Evolutionary conservation across 2,113 vertebrate genomes (phyloP).

Genomic region (Origma solitaria): DNA sequence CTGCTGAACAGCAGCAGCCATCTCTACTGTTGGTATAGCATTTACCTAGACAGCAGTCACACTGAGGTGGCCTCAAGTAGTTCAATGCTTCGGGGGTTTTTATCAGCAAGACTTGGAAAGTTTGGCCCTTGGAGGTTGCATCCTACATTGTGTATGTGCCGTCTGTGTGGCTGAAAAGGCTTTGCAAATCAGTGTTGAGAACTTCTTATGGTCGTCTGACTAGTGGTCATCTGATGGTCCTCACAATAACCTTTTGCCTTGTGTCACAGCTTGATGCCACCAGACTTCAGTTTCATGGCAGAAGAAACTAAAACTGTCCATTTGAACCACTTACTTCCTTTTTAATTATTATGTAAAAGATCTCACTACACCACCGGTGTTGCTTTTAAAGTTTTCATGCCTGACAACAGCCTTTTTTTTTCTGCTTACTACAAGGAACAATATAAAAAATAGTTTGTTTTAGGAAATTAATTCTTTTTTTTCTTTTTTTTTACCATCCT

Average conservation of each 20-base stretch:
- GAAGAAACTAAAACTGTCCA: neutral
- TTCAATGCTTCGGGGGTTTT: neutral
- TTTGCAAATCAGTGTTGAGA: neutral
- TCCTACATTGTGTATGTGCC: neutral
- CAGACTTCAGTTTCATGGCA: neutral
- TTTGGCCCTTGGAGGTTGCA: neutral
- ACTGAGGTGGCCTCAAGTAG: neutral
- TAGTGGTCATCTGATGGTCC: neutral
- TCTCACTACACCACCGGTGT: neutral
- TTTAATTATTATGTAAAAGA: neutral
- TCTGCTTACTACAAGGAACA: neutral
- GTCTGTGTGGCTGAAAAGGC: neutral
- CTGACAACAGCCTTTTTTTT: neutral
- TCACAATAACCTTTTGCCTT: neutral
- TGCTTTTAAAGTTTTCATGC: neutral
- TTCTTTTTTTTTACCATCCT: neutral
- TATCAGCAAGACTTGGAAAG: neutral
- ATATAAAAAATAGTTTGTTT: neutral
- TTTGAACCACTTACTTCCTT: neutral
- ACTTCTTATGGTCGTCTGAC: neutral
- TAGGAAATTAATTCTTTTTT: neutral
- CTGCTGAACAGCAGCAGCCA: neutral
- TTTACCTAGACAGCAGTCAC: fast-evolving
- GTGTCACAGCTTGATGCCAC: neutral
- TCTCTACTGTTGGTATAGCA: neutral